Percentiles rank a stretch among this genome's conserved stretches.
Conservation (phyloP, 2,113 vertebrate species). For the Chionomys nivalis region DNA sequence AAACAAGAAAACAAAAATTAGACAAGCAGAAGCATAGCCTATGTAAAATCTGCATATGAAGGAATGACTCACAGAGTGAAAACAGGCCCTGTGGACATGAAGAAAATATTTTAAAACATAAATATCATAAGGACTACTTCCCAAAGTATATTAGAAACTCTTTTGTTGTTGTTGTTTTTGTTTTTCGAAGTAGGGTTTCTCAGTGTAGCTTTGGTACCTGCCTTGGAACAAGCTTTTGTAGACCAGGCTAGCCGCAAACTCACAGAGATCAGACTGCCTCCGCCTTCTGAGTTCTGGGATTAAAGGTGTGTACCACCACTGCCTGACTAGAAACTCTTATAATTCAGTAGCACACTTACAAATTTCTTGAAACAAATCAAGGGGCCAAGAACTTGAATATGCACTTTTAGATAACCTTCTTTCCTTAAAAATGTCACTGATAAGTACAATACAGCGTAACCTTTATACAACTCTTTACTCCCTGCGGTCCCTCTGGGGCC, state of each 20-base stretch:
- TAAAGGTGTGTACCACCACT: too few species aligned
- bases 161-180: too few species aligned
- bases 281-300: too few species aligned
- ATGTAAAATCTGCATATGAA: neutral
- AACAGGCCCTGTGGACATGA: fast-evolving
- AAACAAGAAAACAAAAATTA: neutral
- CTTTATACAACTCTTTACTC: neutral
- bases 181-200: too few species aligned
- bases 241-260: too few species aligned
- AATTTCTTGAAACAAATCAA: neutral
- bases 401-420: neutral
- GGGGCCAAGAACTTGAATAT: neutral
- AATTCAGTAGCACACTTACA: neutral
- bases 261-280: too few species aligned
- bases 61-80: neutral
- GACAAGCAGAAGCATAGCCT: neutral
- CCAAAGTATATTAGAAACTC: neutral
- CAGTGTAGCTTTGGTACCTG: too few species aligned
- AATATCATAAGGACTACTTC: neutral
- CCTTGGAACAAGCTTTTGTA: too few species aligned
- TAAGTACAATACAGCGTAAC: neutral
- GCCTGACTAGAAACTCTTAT: too few species aligned
- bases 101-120: neutral
- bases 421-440: neutral
- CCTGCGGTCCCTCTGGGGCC: neutral